Evolutionary conservation across 92 coral and sea anemone species (phyloP).

Genomic region (Muricea muricata): DNA sequence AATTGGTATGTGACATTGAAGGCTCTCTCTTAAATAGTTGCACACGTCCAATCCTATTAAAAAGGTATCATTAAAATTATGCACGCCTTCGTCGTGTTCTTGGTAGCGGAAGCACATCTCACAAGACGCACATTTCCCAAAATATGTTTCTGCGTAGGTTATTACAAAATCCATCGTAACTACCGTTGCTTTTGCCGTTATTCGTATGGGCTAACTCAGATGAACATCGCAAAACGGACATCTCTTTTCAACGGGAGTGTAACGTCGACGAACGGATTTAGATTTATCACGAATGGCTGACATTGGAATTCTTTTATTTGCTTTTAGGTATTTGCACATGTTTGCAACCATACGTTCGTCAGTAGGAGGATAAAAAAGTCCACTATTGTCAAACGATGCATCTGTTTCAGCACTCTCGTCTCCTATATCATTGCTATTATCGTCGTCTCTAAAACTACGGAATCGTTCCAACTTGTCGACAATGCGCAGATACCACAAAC

Average conservation of each 20-base stretch:
- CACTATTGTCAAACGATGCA: background rate
- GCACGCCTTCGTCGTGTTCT: constrained; percentile 26
- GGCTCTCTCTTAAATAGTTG: constrained; percentile 36
- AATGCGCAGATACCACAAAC: constrained; percentile 52
- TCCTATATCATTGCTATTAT: too few species aligned
- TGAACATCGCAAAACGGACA: background rate
- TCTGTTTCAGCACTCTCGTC: background rate
- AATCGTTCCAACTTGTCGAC: background rate
- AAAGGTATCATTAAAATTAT: constrained; percentile 54
- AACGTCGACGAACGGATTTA: constrained; percentile 19
- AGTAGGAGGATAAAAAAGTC: constrained; percentile 49
- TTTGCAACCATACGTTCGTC: constrained; percentile 23
- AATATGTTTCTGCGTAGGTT: constrained; percentile 53
- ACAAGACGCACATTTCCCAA: constrained; percentile 39
- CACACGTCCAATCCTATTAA: constrained; percentile 56
- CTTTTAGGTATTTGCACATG: constrained; percentile 63
- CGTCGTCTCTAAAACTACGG: background rate
- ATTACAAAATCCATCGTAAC: constrained; percentile 36
- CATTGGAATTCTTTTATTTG: constrained; percentile 23
- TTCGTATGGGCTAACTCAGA: background rate
- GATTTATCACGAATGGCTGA: background rate
- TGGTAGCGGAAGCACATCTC: constrained; percentile 60
- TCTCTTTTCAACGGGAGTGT: background rate
- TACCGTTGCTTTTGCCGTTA: background rate
- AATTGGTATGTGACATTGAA: constrained; percentile 58